Conservation (phyloP, 2,888 invertebrate genomes). For the Neoscelio sp. region DNA sequence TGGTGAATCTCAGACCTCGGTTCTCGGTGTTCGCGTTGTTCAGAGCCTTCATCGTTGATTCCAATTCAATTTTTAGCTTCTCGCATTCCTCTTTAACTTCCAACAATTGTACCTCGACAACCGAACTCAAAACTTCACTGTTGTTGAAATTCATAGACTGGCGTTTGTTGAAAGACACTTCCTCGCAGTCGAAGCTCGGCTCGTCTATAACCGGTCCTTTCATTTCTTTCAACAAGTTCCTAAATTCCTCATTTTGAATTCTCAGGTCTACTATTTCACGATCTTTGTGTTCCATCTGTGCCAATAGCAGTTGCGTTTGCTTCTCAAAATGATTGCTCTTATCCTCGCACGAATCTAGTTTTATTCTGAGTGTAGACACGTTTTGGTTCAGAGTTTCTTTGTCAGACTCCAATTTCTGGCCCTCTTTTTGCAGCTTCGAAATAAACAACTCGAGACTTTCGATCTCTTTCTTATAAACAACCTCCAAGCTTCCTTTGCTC, state of each 20-base stretch:
- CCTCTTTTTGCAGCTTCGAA: constrained; percentile 83
- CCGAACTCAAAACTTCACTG: constrained; percentile 78
- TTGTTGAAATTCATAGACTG: constrained; percentile 70
- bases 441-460: constrained; percentile 84
- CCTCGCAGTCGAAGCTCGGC: constrained; percentile 79
- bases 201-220: constrained; percentile 69
- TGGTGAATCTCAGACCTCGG: constrained; percentile 55
- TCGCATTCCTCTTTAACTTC: constrained; percentile 80
- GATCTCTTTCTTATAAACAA: constrained; percentile 83
- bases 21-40: constrained; percentile 66
- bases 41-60: constrained; percentile 79
- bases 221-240: constrained; percentile 74
- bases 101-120: constrained; percentile 81
- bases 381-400: constrained; percentile 84
- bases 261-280: constrained; percentile 75
- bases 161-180: constrained; percentile 30
- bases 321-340: constrained; percentile 73
- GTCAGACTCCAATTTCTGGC: constrained; percentile 84
- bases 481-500: constrained; percentile 74
- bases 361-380: constrained; percentile 69
- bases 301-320: constrained; percentile 71
- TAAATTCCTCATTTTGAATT: constrained; percentile 77
- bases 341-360: constrained; percentile 69
- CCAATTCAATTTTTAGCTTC: constrained; percentile 81
- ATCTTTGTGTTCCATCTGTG: constrained; percentile 75